Evolutionary conservation across 2,797 vertebrate genomes (phyloP), one percentile per base, ranked within the genome.

Genomic region (Miichthys miiuy): DNA sequence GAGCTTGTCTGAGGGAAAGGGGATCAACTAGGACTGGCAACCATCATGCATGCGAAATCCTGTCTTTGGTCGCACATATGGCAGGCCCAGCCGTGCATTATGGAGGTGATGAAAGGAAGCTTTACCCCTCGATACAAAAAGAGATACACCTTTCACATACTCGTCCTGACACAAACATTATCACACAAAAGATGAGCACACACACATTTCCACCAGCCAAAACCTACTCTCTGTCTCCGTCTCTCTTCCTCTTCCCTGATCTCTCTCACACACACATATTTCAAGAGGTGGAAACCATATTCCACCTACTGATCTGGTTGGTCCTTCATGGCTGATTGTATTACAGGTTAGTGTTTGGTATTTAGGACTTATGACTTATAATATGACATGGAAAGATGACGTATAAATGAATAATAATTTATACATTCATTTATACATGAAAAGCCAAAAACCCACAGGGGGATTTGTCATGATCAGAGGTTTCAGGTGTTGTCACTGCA

Each of bases 21-120:
- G 77, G 79, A 88, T 91, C 83, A 92, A 77, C 84, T 69, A 68
- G 77, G 82, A 88, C 83, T 92, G 86, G 85, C 85, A 84, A 62
- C 73, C 14, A 44, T 54, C 69, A 72, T 71, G 85, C 72, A 85
- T 88, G 79, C 63, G 82, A 86, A 92, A 89, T 83, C 75, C 73
- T 54, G 57, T 83, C 65, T 85, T 80, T 84, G 80, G 79, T 85
- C 3, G 11, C 48, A 78, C 85, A 92, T 88, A 88, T 85, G 80
- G 82, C 67, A 72, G 57, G 55, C 69, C 47, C 52, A 77, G 56
- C 48, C 50, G 23, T 57, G 66, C 67, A 70, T 80, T 82, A 75
- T 78, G 58, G 75, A 79, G 56, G 71, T 75, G 83, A 90, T 84
- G 82, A 88, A 84, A 82, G 62, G 38, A 73, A 79, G 79, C 77